phyloP scores from a whole-genome alignment of 2,888 invertebrate genomes.

The Stenurella melanura region DNA sequence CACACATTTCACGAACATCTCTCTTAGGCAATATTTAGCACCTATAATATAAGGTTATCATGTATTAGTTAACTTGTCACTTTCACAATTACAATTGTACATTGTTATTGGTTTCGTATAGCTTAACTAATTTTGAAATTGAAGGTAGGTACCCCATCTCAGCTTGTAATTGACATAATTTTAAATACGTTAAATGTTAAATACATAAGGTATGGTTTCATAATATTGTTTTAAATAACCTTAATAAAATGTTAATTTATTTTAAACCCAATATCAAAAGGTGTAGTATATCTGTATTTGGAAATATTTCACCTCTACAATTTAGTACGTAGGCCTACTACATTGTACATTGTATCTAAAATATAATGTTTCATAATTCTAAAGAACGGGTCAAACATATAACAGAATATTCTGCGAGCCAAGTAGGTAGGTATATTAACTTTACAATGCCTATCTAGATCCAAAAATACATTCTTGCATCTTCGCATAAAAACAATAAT shows the following conservation, averaged over 20 bases:
- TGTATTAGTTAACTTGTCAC: not conserved
- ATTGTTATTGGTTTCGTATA: not conserved
- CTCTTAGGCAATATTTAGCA: slow-evolving; percentile 5
- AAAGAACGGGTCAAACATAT: too few relatives aligned
- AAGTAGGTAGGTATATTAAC: too few relatives aligned
- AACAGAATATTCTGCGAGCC: too few relatives aligned
- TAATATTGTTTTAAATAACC: not conserved
- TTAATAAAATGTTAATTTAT: not conserved
- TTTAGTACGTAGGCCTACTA: too few relatives aligned
- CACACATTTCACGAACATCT: not conserved
- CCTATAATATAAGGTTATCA: not conserved
- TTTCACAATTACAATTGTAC: slow-evolving; percentile 2
- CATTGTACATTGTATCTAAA: too few relatives aligned
- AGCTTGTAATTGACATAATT: not conserved
- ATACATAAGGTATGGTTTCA: not conserved
- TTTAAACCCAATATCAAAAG: too few relatives aligned
- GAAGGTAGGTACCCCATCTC: not conserved
- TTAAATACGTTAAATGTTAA: not conserved
- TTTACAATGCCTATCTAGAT: too few relatives aligned
- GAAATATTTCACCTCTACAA: too few relatives aligned
- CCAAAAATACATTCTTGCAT: too few relatives aligned
- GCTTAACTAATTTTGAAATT: not conserved
- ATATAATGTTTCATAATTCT: too few relatives aligned
- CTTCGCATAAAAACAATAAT: too few relatives aligned
- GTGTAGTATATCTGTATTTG: too few relatives aligned